phyloP scores from a whole-genome alignment of 37 sponge, comb jelly and placozoan species.

The Corticium candelabrum region DNA sequence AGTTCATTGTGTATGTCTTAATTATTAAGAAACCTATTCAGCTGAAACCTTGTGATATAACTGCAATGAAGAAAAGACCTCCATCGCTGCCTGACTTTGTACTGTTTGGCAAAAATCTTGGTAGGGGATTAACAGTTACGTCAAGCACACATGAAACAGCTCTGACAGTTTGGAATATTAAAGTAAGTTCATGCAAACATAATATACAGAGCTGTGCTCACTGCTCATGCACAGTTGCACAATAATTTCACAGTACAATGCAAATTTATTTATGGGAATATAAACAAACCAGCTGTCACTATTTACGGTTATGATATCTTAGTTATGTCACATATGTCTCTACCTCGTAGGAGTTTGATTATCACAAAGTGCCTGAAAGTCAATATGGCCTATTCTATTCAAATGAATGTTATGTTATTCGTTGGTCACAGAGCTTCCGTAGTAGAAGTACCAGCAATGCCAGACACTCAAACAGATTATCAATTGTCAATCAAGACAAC shows the following conservation, averaged over 20 bases:
- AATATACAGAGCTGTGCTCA: too few relatives aligned
- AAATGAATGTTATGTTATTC: slow-evolving; percentile 73
- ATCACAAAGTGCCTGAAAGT: slow-evolving; percentile 36
- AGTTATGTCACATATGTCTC: too few relatives aligned
- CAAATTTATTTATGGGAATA: too few relatives aligned
- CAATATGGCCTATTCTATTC: slow-evolving; percentile 63
- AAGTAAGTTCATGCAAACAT: not conserved
- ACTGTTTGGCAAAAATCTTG: slow-evolving; percentile 65
- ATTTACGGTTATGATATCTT: too few relatives aligned
- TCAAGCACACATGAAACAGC: not conserved
- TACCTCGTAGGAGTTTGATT: slow-evolving; percentile 55
- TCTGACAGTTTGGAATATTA: not conserved
- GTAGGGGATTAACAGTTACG: slow-evolving; percentile 47
- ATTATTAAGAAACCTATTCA: too few relatives aligned
- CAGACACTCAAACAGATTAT: too few relatives aligned
- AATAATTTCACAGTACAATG: too few relatives aligned
- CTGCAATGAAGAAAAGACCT: slow-evolving; percentile 38
- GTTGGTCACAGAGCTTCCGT: slow-evolving; percentile 39
- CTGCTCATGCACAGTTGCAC: too few relatives aligned
- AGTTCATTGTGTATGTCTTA: too few relatives aligned
- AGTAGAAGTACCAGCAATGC: slow-evolving; percentile 20
- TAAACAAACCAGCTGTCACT: too few relatives aligned
- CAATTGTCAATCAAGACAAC: slow-evolving; percentile 58
- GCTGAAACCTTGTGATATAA: slow-evolving; percentile 57
- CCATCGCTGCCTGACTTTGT: slow-evolving; percentile 47